Evolutionary conservation across 2,797 vertebrate genomes (phyloP).

Genomic region (Acanthurus tractus): DNA sequence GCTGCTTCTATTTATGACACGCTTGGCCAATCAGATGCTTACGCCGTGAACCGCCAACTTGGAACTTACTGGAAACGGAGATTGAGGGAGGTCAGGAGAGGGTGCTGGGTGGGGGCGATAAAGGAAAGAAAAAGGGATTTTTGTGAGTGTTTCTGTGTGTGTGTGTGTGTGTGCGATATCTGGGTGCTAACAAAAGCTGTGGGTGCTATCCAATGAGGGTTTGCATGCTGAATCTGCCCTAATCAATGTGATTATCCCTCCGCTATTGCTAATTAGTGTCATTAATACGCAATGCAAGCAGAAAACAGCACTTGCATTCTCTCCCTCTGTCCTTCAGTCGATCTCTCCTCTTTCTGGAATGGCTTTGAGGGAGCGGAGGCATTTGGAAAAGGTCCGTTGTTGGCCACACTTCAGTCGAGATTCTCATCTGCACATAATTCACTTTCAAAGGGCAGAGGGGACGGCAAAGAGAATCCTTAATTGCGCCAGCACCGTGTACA

Average conservation of each 20-base stretch:
- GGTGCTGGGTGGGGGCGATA: neutral
- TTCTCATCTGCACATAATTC: constrained; percentile 85
- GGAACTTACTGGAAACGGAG: constrained; percentile 46
- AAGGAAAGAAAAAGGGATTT: constrained; percentile 17
- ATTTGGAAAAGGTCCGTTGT: constrained; percentile 75
- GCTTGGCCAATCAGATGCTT: constrained; percentile 78
- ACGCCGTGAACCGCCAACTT: constrained; percentile 62
- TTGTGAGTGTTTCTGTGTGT: constrained; percentile 7
- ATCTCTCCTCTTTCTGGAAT: constrained; percentile 66
- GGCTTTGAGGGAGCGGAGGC: constrained; percentile 71
- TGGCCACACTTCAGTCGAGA: constrained; percentile 80
- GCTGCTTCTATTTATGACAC: constrained; percentile 83
- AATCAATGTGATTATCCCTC: constrained; percentile 80
- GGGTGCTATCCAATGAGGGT: constrained; percentile 62
- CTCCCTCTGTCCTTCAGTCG: constrained; percentile 49
- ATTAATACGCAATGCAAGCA: constrained; percentile 76
- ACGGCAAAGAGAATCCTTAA: constrained; percentile 79
- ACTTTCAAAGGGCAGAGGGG: constrained; percentile 84
- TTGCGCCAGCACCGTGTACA: constrained; percentile 78
- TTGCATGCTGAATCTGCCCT: constrained; percentile 66
- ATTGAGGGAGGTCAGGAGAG: constrained; percentile 1
- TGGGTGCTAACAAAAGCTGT: constrained; percentile 66
- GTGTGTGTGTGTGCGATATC: constrained; percentile 34
- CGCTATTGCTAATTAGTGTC: constrained; percentile 79
- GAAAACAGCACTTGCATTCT: constrained; percentile 39